Conservation (phyloP, 2,113 vertebrate genomes). For the Edolisoma coerulescens region DNA sequence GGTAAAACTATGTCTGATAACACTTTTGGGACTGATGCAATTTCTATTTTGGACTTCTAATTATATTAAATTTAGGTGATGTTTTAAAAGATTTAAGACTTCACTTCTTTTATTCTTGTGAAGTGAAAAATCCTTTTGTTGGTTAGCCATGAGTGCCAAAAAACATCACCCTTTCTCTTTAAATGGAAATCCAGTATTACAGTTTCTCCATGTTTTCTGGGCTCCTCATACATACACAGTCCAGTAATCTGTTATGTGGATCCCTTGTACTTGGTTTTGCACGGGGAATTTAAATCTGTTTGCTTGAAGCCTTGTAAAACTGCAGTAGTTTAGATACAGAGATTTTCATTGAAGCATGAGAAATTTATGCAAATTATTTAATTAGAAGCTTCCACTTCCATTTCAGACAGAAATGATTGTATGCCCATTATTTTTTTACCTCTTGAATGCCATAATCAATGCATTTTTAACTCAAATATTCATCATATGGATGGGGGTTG, state of each 20-base stretch:
- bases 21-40: neutral
- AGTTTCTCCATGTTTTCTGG: neutral
- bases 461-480: neutral
- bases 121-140: neutral
- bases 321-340: neutral
- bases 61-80: neutral
- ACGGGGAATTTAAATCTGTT: neutral
- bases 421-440: neutral
- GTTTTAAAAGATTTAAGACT: neutral
- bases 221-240: neutral
- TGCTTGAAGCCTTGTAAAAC: neutral
- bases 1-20: neutral
- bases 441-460: neutral
- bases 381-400: neutral
- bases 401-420: neutral
- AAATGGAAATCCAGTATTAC: neutral
- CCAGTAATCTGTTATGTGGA: neutral
- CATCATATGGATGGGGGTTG: neutral
- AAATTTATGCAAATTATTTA: neutral
- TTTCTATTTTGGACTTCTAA: neutral
- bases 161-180: neutral
- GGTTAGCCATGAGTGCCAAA: neutral
- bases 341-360: neutral
- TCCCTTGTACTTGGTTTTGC: neutral
- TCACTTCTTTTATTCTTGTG: neutral